A percentile compares a stretch with the other conserved stretches of the same genome.
Evolutionary conservation across 2,888 invertebrate species (phyloP).

Genomic region (Limnephilus lunatus): DNA sequence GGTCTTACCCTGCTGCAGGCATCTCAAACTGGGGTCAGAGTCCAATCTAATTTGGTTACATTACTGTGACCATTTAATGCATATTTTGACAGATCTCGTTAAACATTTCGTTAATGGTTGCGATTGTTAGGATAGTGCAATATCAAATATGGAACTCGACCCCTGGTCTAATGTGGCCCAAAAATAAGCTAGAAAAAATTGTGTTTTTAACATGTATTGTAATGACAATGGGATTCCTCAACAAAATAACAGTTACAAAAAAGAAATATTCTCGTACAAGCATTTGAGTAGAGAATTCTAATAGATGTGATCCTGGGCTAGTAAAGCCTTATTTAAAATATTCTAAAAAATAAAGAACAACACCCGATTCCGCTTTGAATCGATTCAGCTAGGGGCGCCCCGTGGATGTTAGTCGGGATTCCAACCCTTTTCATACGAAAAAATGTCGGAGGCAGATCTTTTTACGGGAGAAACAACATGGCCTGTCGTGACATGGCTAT

Average conservation of each 20-base stretch:
- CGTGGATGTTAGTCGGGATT: slow-evolving; percentile 26
- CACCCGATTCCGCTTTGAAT: neutral
- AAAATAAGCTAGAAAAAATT: neutral
- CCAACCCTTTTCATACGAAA: slow-evolving; percentile 36
- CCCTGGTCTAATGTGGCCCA: neutral
- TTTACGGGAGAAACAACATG: neutral
- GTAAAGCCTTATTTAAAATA: neutral
- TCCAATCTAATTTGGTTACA: too few species aligned
- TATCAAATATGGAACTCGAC: neutral
- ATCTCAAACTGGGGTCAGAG: neutral
- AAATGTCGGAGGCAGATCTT: slow-evolving; percentile 5
- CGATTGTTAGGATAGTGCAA: neutral
- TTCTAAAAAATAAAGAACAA: neutral
- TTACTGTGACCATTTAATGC: too few species aligned
- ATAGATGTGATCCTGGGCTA: neutral
- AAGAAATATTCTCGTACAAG: neutral
- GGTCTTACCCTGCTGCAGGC: neutral
- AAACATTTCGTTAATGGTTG: neutral
- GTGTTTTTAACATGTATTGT: neutral
- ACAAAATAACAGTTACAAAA: neutral
- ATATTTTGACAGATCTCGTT: too few species aligned
- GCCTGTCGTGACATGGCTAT: slow-evolving; percentile 35
- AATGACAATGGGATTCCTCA: neutral
- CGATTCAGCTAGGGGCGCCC: slow-evolving; percentile 11
- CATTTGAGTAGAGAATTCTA: neutral